Percentiles rank a stretch among this genome's conserved stretches.
phyloP scores from a whole-genome alignment of 2,113 vertebrate genomes.

The Muscicapa adusta region DNA sequence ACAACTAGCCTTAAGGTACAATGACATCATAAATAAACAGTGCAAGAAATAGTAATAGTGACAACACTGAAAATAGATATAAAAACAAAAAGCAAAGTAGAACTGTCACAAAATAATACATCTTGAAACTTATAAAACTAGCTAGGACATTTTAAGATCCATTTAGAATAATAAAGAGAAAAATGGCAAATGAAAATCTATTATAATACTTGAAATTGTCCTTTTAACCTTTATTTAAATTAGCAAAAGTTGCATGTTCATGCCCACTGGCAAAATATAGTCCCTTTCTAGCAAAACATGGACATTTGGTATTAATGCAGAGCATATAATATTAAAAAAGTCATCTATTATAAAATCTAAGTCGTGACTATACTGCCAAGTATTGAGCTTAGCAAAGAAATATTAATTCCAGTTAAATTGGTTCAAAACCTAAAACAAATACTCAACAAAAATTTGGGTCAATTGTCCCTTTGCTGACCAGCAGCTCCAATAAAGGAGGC shows the following conservation, averaged over 20 bases:
- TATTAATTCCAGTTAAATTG: neutral
- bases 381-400: neutral
- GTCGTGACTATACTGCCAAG: neutral
- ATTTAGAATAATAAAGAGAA: neutral
- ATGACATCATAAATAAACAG: slow-evolving; percentile 36
- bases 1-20: slow-evolving; percentile 27
- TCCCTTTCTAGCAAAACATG: slow-evolving; percentile 15
- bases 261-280: slow-evolving; percentile 5
- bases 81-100: neutral
- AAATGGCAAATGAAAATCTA: neutral
- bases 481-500: neutral
- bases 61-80: neutral
- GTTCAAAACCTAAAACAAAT: neutral
- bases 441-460: neutral
- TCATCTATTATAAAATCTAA: slow-evolving; percentile 21
- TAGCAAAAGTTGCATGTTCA: slow-evolving; percentile 25
- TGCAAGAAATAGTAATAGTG: neutral
- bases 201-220: neutral
- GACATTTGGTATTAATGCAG: neutral
- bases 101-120: neutral
- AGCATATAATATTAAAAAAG: neutral
- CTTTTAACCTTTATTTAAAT: slow-evolving; percentile 43
- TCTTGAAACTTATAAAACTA: neutral
- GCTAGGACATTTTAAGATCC: neutral
- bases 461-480: neutral